A percentile compares a stretch with the other conserved stretches of the same genome.
Evolutionary conservation across 2,888 invertebrate species (phyloP).

Genomic region (Sicus ferrugineus): DNA sequence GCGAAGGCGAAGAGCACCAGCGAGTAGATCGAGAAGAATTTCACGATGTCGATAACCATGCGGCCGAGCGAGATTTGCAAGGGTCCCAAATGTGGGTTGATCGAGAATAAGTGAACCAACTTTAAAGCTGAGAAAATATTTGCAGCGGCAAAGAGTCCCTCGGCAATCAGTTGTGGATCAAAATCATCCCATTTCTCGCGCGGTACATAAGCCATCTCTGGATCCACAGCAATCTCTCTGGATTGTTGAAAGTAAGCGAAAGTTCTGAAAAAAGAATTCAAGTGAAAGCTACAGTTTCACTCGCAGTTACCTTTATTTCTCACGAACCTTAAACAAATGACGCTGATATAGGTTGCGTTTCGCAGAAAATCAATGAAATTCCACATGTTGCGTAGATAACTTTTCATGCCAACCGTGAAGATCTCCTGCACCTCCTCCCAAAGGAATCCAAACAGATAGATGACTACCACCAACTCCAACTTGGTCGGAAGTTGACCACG

Average conservation of each 20-base stretch:
- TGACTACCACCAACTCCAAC: slow-evolving; percentile 81
- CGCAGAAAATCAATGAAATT: slow-evolving; percentile 95
- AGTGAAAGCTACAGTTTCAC: background rate
- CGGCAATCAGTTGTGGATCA: slow-evolving; percentile 92
- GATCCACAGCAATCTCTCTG: slow-evolving; percentile 73
- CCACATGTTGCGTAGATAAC: slow-evolving; percentile 93
- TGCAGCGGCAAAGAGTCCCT: slow-evolving; percentile 92
- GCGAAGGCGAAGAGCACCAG: slow-evolving; percentile 91
- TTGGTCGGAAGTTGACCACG: slow-evolving; percentile 86
- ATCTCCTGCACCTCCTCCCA: slow-evolving; percentile 93
- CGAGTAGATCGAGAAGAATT: slow-evolving; percentile 90
- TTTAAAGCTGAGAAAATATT: slow-evolving; percentile 94
- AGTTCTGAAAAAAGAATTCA: slow-evolving; percentile 57
- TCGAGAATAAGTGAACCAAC: slow-evolving; percentile 89
- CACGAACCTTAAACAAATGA: slow-evolving; percentile 69
- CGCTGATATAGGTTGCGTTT: slow-evolving; percentile 83
- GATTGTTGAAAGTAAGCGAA: slow-evolving; percentile 80
- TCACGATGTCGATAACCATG: slow-evolving; percentile 90
- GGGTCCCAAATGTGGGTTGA: slow-evolving; percentile 91
- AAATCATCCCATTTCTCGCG: slow-evolving; percentile 91
- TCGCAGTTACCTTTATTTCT: background rate
- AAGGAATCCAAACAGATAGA: slow-evolving; percentile 88
- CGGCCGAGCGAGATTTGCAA: slow-evolving; percentile 90
- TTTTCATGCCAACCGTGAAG: slow-evolving; percentile 84
- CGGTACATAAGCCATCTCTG: slow-evolving; percentile 76